Evolutionary conservation across 2,888 invertebrate genomes (phyloP), one percentile per base, ranked within the genome.

Genomic region (Coleophora flavipennella): DNA sequence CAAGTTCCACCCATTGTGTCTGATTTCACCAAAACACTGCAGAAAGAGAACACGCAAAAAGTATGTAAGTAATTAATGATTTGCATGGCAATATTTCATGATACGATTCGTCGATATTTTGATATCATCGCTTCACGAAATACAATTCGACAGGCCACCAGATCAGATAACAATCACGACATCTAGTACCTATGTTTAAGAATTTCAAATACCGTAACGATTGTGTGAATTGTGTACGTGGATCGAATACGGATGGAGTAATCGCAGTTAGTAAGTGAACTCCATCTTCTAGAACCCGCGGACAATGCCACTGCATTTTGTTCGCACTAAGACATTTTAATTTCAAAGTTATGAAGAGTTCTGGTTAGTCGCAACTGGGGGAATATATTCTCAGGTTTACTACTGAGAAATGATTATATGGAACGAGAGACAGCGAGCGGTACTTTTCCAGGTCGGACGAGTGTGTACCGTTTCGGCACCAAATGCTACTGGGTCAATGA

Each of bases 151-250:
- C 20, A 20, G 3, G 20, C 20, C 20, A 6, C 20, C 20, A 20
- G 3, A 3, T 4, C 3, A 20, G 20, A 6, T 20, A 20, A 20
- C 20, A 20, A 20, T 20, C 20, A 38, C 11, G 20, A 20, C 20
- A 20, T 20, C n/a, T 4, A 20, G 20, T 20, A 20, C 10, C 36
- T 29, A 41, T 57, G 56, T 49, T 48, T 53, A 64, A 64, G 77
- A 72, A 79, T 79, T 70, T 59, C 64, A 64, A 72, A 65, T 64
- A 68, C 67, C 64, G 67, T 72, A n/a, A 68, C 59, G 64, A 62
- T 76, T 80, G 83, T 80, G 80, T 77, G 81, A 81, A 80, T 75
- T 67, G 67, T 53, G 67, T 61, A 79, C 84, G 84, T 80, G 83
- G 46, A 69, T 69, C 63, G 83, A 79, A 81, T 83, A 68, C 62